These are phyloP conservation scores for Rhyzopertha dominica DNA, from an alignment of 1,140 invertebrate genomes.

Conservation along the genomic window DNA sequence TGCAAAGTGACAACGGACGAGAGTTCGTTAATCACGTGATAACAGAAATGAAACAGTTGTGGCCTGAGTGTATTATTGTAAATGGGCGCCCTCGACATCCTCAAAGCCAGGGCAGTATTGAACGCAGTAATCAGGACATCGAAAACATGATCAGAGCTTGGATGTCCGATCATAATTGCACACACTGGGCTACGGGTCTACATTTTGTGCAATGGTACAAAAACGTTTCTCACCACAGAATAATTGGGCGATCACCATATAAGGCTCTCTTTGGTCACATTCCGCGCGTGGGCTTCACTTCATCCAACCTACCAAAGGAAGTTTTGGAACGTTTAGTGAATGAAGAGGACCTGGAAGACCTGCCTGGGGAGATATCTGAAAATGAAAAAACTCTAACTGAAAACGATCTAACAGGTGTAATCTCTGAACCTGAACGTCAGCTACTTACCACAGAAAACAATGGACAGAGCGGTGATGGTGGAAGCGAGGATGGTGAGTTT, in stretches of 20 bases:
- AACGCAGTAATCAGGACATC: slow-evolving; percentile 31
- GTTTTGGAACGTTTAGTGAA: too few relatives aligned
- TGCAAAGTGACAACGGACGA: slow-evolving; percentile 44
- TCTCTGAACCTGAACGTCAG: neutral
- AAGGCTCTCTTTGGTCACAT: too few relatives aligned
- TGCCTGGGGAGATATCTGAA: slow-evolving; percentile 18
- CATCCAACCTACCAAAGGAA: too few relatives aligned
- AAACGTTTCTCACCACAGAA: slow-evolving; percentile 25
- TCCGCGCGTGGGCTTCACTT: too few relatives aligned
- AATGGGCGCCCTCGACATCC: too few relatives aligned
- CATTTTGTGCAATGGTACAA: slow-evolving; percentile 24
- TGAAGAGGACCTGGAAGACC: too few relatives aligned
- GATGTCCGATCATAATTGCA: slow-evolving; percentile 22
- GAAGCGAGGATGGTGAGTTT: slow-evolving; percentile 2
- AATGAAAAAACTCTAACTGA: slow-evolving; percentile 22
- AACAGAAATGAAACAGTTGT: slow-evolving; percentile 30
- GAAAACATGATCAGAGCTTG: slow-evolving; percentile 23
- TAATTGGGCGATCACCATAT: slow-evolving; percentile 23
- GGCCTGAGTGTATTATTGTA: slow-evolving; percentile 41
- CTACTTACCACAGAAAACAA: neutral
- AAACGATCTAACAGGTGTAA: slow-evolving; percentile 21
- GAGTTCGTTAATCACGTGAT: slow-evolving; percentile 39
- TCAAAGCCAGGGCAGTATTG: slow-evolving; percentile 41
- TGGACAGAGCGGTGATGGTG: neutral
- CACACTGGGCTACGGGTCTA: slow-evolving; percentile 22